A percentile compares a stretch with the other conserved stretches of the same genome.
phyloP scores from a whole-genome alignment of 1,140 invertebrate species.

The Drosophila repletoides region DNA sequence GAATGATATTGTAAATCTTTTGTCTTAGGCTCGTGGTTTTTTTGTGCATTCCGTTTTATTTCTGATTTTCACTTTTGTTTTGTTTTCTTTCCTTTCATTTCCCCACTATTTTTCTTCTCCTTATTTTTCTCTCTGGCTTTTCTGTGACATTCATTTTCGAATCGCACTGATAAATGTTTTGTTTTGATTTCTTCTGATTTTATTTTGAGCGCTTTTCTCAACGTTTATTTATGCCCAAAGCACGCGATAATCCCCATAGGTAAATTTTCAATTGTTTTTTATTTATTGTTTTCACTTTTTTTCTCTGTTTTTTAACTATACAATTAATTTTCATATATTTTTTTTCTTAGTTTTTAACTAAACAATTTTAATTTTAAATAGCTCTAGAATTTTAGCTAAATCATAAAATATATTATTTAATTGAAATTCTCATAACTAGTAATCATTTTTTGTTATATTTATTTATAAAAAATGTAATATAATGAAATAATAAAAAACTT shows the following conservation, averaged over 20 bases:
- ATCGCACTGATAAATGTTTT: slow-evolving; percentile 67
- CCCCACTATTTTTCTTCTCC: slow-evolving; percentile 24
- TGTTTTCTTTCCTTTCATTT: slow-evolving; percentile 37
- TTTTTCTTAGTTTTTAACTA: too few relatives aligned
- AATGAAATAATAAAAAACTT: too few relatives aligned
- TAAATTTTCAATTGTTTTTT: slow-evolving; percentile 16
- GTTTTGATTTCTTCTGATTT: slow-evolving; percentile 77
- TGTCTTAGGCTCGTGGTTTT: slow-evolving; percentile 69
- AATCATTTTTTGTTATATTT: too few relatives aligned
- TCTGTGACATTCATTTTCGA: neutral
- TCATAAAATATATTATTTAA: too few relatives aligned
- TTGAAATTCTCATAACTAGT: too few relatives aligned
- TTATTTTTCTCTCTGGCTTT: slow-evolving; percentile 16
- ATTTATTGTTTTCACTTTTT: slow-evolving; percentile 1
- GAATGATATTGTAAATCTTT: slow-evolving; percentile 81
- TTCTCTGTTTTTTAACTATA: neutral
- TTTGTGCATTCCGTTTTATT: slow-evolving; percentile 38
- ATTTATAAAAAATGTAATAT: too few relatives aligned
- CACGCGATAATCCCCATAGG: slow-evolving; percentile 27
- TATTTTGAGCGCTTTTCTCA: slow-evolving; percentile 45
- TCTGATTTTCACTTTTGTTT: slow-evolving; percentile 25
- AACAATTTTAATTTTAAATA: too few relatives aligned
- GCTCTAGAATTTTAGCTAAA: too few relatives aligned
- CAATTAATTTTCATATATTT: too few relatives aligned
- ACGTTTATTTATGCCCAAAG: slow-evolving; percentile 27